These are phyloP conservation scores for Schizotus pectinicornis DNA, from an alignment of 2,888 invertebrate species.

Conservation along the genomic window DNA sequence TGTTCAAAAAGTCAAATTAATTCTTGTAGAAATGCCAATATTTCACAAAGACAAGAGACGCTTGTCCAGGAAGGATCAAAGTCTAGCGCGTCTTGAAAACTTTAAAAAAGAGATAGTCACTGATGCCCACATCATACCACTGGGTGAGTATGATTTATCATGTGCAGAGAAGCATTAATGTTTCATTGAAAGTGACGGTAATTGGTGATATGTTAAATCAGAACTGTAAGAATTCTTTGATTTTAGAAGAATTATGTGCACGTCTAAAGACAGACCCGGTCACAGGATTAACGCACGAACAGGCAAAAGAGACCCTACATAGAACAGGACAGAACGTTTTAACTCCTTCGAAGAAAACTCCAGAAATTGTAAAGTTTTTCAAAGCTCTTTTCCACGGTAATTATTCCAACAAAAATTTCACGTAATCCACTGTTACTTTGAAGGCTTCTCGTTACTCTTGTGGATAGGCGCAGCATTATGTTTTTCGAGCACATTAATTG, in stretches of 20 bases:
- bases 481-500: conserved; percentile 65
- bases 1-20: conserved; percentile 25
- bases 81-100: conserved; percentile 58
- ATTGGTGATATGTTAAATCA: not conserved
- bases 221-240: conserved; percentile 6
- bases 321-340: conserved; percentile 74
- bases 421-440: conserved; percentile 59
- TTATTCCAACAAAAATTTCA: conserved; percentile 26
- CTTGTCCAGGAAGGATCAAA: conserved; percentile 58
- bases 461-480: conserved; percentile 81
- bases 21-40: conserved; percentile 38
- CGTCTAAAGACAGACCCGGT: conserved; percentile 53
- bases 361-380: conserved; percentile 73
- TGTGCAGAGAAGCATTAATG: not conserved
- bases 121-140: conserved; percentile 61
- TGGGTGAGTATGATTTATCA: conserved; percentile 39
- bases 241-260: conserved; percentile 51
- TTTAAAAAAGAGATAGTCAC: conserved; percentile 66
- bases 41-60: conserved; percentile 44
- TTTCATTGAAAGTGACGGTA: too few relatives aligned
- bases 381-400: conserved; percentile 54
- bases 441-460: conserved; percentile 79
- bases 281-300: conserved; percentile 65
- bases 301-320: conserved; percentile 64
- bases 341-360: conserved; percentile 75